Evolutionary conservation across 2,113 vertebrate genomes (phyloP), one percentile per base, ranked within the genome.

Genomic region (Phylloscopus trochiloides): DNA sequence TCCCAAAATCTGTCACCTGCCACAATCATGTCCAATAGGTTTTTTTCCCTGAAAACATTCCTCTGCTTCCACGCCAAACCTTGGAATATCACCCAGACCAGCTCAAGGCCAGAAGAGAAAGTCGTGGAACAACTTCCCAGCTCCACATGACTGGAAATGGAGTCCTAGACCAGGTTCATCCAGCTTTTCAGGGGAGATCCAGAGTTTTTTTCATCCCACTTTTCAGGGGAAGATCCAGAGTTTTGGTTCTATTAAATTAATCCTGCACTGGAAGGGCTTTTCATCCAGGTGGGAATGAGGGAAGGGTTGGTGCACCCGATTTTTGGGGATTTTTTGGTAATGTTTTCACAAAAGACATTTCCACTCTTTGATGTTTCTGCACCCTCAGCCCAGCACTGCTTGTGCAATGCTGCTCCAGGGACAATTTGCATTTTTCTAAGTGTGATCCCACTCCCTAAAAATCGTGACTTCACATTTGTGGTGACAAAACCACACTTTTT

Each of bases 391-490:
- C 86, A 61, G 40, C 17, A 1, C 21, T 1, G 7, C 71, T 72
- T 14, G 1, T 83, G 75, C 75, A 68, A 11, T 12, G 78, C 78
- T 83, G 93, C 78, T 94, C 43, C 19, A 5, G 36, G 72, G 83
- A 65, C 31, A 57, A 74, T 92, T 95, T 38, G 26, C 71, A 50
- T 79, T 66, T 72, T 79, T 31, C 79, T 58, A 79, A 40, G 91
- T 90, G 94, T 72, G 89, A 96, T 96, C 87, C 86, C 86, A 83
- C 79, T 32, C 75, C 50, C 61, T 94, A 92, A 91, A 95, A 90
- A 86, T 31, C 7, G 28, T 55, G 71, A 83, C 14, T 92, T 85
- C 45, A 52, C 68, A 72, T 92, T 87, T 43, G 16, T 0, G 3
- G 67, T 63, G 58, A 83, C 11, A 90, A 83, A 94, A 19, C 4